phyloP scores from a whole-genome alignment of 1,140 invertebrate genomes.

The Acromyrmex echinatior region DNA sequence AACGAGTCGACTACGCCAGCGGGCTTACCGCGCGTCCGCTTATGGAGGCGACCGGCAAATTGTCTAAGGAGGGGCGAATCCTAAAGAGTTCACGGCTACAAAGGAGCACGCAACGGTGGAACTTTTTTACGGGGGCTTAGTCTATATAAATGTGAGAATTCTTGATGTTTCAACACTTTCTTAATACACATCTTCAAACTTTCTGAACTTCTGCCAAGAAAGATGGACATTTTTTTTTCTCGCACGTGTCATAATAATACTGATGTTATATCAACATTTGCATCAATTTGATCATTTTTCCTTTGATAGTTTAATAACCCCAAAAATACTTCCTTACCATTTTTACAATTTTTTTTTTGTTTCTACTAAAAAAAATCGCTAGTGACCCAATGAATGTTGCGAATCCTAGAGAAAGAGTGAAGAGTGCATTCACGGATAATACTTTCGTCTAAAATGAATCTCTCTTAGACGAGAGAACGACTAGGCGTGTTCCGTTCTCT shows the following conservation, averaged over 20 bases:
- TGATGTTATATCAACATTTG: not conserved
- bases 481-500: slow-evolving; percentile 48
- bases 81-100: slow-evolving; percentile 74
- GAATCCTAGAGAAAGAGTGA: not conserved
- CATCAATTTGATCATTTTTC: not conserved
- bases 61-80: slow-evolving; percentile 75
- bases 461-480: not conserved
- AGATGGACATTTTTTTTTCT: not conserved
- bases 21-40: slow-evolving; percentile 67
- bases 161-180: slow-evolving; percentile 8
- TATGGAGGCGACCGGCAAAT: slow-evolving; percentile 75
- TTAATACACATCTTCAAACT: slow-evolving; percentile 15
- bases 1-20: slow-evolving; percentile 73
- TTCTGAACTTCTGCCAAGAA: not conserved
- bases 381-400: not conserved
- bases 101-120: slow-evolving; percentile 65
- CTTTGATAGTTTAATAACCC: not conserved
- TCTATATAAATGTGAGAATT: slow-evolving; percentile 63
- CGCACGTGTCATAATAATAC: not conserved
- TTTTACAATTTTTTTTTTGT: not conserved
- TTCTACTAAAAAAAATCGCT: not conserved
- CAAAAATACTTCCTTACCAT: not conserved
- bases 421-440: not conserved
- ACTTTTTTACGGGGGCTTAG: slow-evolving; percentile 65
- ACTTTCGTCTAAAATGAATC: slow-evolving; percentile 14